Evolutionary conservation across 2,113 vertebrate genomes (phyloP), one percentile per base, ranked within the genome.

Genomic region (Callocephalon fimbriatum): DNA sequence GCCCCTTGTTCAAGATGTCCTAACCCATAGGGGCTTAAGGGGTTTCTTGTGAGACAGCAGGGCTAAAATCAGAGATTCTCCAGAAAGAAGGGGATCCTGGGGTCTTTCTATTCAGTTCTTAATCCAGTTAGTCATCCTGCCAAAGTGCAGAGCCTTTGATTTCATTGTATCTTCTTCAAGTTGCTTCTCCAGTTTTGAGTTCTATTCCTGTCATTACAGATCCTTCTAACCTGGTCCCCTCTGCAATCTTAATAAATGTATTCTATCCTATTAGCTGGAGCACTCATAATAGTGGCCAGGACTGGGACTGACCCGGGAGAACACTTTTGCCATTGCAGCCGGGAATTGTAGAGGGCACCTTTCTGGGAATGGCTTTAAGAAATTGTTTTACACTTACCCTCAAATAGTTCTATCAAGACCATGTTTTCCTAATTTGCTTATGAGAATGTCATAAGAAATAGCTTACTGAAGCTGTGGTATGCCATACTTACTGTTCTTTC

Each of bases 261-360:
- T n/a, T 79, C 26, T 42, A 7, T 31, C 10, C 48, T 10, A 7
- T 50, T 50, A 44, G 29, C 8, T 38, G 40, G 15, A 65, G 6
- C 20, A 12, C 18, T 44, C 37, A 19, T n/a, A 88, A 80, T 19
- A 91, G 48, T 3, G 44, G 5, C 16, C 26, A 51, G 12, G 10
- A 26, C 18, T 9, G 2, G 15, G 32, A 18, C 38, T 45, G 35
- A 37, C 18, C 9, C 10, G 5, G 18, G 21, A 79, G 17, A 72
- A 44, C 4, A 1, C 18, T 51, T 81, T 44, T 75, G 17, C 25
- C 13, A 9, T 47, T 40, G 17, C 0, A 1, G 47, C 6, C 1
- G 4, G 19, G 11, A 71, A 22, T 17, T 3, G 1, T 17, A 73
- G 27, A 48, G 31, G 58, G 13, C 7, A 25, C 19, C 9, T 68